Conservation (phyloP, 1,140 invertebrate genomes). For the Drosophila kikkawai region DNA sequence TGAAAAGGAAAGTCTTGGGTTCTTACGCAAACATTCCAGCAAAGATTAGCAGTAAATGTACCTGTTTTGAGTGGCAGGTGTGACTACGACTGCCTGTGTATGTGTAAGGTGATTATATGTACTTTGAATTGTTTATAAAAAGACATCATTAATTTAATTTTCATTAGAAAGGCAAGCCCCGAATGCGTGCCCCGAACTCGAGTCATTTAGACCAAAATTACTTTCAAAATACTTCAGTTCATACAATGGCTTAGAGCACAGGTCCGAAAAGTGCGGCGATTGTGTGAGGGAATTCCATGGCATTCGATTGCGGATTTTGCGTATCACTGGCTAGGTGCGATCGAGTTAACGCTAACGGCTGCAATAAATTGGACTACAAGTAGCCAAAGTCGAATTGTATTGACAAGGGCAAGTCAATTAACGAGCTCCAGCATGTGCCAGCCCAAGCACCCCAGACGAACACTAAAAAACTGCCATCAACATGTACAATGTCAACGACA, state of each 20-base stretch:
- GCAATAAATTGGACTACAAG: slow-evolving; percentile 55
- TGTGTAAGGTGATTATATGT: neutral
- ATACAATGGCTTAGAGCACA: slow-evolving; percentile 10
- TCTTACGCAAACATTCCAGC: slow-evolving; percentile 2
- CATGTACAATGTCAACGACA: slow-evolving; percentile 6
- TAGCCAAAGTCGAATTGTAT: slow-evolving; percentile 48
- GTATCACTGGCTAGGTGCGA: slow-evolving; percentile 35
- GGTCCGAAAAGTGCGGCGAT: neutral
- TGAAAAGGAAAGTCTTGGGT: neutral
- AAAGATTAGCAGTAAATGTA: neutral
- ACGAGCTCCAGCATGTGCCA: slow-evolving; percentile 23
- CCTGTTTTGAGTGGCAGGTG: slow-evolving; percentile 15
- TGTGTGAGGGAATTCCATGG: slow-evolving; percentile 32
- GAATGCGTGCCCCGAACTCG: slow-evolving; percentile 24
- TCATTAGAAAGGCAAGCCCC: slow-evolving; percentile 51
- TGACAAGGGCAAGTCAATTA: slow-evolving; percentile 54
- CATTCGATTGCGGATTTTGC: slow-evolving; percentile 35
- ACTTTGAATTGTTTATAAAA: slow-evolving; percentile 5
- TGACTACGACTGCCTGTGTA: neutral
- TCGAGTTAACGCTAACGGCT: slow-evolving; percentile 35
- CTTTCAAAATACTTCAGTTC: slow-evolving; percentile 38
- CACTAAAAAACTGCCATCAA: slow-evolving; percentile 5
- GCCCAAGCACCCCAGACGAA: slow-evolving; percentile 12
- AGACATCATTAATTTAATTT: slow-evolving; percentile 49
- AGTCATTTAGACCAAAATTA: slow-evolving; percentile 40